Evolutionary conservation across 2,797 vertebrate genomes (phyloP).

Genomic region (Malurus splendens): DNA sequence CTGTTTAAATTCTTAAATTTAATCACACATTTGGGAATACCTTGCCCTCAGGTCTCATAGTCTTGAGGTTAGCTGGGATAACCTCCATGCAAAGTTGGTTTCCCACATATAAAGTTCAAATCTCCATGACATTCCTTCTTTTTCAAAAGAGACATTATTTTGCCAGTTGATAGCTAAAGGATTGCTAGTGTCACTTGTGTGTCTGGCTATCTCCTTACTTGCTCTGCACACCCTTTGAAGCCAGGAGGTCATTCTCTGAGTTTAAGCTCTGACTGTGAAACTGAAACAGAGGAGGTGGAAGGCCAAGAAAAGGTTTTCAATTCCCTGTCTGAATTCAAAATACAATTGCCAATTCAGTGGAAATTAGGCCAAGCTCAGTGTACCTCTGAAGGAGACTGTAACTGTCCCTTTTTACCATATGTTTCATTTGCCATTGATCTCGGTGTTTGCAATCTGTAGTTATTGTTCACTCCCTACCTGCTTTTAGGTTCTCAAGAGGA

Average conservation of each 20-base stretch:
- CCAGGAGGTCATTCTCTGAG: not conserved
- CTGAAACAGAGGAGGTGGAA: not conserved
- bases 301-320: not conserved
- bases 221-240: not conserved
- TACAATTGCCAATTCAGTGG: not conserved
- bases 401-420: not conserved
- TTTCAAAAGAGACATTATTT: not conserved
- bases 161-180: not conserved
- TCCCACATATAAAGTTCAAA: not conserved
- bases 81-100: not conserved
- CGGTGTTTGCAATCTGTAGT: not conserved
- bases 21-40: not conserved
- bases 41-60: not conserved
- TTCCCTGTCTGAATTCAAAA: not conserved
- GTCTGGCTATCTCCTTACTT: not conserved
- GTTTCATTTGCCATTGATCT: not conserved
- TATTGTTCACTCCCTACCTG: constrained; percentile 4
- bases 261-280: not conserved
- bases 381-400: not conserved
- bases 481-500: not conserved
- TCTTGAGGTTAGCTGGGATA: not conserved
- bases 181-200: not conserved
- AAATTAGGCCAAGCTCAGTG: not conserved
- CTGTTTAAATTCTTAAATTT: not conserved
- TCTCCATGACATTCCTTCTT: not conserved